A percentile compares a stretch with the other conserved stretches of the same genome.
Conservation (phyloP, 37 sponge, comb jelly and placozoan genomes). For the Crambe crambe region DNA sequence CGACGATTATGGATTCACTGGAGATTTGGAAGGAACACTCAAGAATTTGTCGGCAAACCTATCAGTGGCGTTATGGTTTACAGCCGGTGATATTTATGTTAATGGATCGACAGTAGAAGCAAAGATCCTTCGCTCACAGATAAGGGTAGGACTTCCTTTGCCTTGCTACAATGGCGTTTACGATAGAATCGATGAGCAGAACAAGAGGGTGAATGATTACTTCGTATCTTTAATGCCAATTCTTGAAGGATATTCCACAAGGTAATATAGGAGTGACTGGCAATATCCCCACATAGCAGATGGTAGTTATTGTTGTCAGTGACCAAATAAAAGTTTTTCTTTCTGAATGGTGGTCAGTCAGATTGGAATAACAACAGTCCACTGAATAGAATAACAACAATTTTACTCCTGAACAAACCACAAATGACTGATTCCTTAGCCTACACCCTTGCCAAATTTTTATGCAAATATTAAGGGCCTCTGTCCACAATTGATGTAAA, state of each 20-base stretch:
- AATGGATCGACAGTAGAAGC: not conserved
- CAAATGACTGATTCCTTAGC: too few species aligned
- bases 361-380: too few species aligned
- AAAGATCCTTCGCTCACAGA: slow-evolving; percentile 51
- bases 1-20: not conserved
- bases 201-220: slow-evolving; percentile 24
- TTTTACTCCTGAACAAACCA: too few species aligned
- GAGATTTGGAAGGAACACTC: not conserved
- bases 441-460: too few species aligned
- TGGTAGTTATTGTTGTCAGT: too few species aligned
- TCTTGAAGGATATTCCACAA: slow-evolving; percentile 30
- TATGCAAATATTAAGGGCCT: too few species aligned
- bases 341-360: too few species aligned
- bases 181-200: slow-evolving; percentile 29
- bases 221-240: slow-evolving; percentile 35
- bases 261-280: slow-evolving; percentile 32
- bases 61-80: slow-evolving; percentile 36
- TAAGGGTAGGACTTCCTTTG: slow-evolving; percentile 48
- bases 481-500: too few species aligned
- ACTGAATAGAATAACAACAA: too few species aligned
- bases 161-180: slow-evolving; percentile 6
- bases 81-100: slow-evolving; percentile 21
- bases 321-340: too few species aligned
- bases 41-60: not conserved
- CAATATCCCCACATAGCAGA: not conserved